Base-by-base conservation (phyloP, 2,888 invertebrate species). In the Sipha maydis region DNA sequence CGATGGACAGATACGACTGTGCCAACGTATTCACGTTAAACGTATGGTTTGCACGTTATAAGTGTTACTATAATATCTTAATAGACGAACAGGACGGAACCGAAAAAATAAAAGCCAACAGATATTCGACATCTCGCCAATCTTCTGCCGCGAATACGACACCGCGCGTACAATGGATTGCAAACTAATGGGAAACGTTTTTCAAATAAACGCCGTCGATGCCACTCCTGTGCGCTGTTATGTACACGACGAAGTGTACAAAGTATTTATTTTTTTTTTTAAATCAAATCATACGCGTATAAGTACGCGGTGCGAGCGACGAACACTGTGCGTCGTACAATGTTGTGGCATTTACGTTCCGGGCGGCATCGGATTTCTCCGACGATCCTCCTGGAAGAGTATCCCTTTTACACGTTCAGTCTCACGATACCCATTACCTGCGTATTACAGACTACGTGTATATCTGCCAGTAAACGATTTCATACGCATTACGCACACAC, bases 361-460 rank as follows among this genome's bases (percentile, higher is more conserved):
- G 73, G 34, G 17, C 19, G 73, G 73, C 73, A 73, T 73, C 73
- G 34, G 73, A 73, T 73, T 73, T 73, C 73, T 73, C 34, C 34
- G 19, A 17, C 19, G 17, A 34, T 73, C 34, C 17, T 73, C 34
- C 19, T 73, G 31, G 73, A 31, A 19, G 25, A 69, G 69, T 69
- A n/a, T 28, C 69, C 69, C 9, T 69, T 69, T 28, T n/a, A n/a
- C 11, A 69, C 69, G 69, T n/a, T 69, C n/a, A 11, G 69, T 69
- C 69, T 69, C 69, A 69, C 69, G 69, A 69, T 69, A 69, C 69
- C 61, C 7, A 25, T 61, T 61, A 69, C 69, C 25, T 69, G 56
- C 56, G 69, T 25, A 69, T 28, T n/a, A 25, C 21, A 28, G n/a
- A 3, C 1, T 69, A 69, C 28, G 28, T 28, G 25, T 11, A 69